phyloP scores from a whole-genome alignment of 2,113 vertebrate genomes.

The Genyomyrus donnyi region DNA sequence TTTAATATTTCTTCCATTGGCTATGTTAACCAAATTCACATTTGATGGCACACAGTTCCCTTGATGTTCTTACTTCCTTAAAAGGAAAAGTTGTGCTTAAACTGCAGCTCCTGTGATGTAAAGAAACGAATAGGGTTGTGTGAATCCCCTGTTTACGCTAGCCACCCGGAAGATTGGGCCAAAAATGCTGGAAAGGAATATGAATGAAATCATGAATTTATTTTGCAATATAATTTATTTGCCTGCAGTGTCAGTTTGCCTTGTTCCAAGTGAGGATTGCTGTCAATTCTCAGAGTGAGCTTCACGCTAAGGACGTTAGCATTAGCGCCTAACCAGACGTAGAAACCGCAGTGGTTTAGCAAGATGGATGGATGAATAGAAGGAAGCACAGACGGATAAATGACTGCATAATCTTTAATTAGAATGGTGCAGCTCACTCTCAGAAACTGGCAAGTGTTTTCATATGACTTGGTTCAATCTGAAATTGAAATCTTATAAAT shows the following conservation, averaged over 20 bases:
- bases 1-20: constrained; percentile 10
- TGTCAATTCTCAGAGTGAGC: background rate
- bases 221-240: background rate
- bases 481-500: background rate
- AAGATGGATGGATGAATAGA: background rate
- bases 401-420: background rate
- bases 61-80: constrained; percentile 4
- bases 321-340: background rate
- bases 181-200: background rate
- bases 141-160: background rate
- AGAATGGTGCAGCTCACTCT: background rate
- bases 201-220: background rate
- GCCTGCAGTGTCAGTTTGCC: background rate
- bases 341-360: background rate
- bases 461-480: background rate
- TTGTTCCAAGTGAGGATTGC: background rate
- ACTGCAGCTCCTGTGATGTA: background rate
- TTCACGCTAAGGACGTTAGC: background rate
- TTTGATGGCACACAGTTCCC: background rate
- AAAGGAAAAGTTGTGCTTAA: constrained; percentile 11
- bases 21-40: background rate
- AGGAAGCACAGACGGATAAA: background rate
- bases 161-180: background rate
- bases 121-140: background rate
- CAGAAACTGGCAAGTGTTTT: background rate